phyloP scores from a whole-genome alignment of 1,140 invertebrate genomes.

The Ceratosolen fusciceps region DNA sequence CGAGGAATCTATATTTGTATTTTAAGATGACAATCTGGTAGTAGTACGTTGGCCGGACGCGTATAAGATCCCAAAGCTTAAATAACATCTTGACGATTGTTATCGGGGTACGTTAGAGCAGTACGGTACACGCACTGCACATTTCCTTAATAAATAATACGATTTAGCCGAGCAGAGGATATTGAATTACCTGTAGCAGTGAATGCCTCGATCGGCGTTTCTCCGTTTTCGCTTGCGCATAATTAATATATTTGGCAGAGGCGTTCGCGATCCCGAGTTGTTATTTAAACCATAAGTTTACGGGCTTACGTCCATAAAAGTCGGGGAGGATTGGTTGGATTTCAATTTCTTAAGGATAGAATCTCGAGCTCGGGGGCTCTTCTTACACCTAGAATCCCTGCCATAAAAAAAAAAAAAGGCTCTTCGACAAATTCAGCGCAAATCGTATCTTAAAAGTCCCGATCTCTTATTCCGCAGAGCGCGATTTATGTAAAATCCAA shows the following conservation, averaged over 20 bases:
- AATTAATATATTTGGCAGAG: neutral
- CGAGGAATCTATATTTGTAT: too few species aligned
- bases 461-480: neutral
- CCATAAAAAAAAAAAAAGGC: neutral
- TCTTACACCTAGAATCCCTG: neutral
- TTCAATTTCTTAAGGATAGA: neutral
- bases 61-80: too few species aligned
- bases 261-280: too few species aligned
- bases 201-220: too few species aligned
- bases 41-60: too few species aligned
- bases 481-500: constrained; percentile 24
- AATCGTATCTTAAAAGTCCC: constrained; percentile 8
- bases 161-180: too few species aligned
- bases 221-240: neutral
- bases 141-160: too few species aligned
- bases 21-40: too few species aligned
- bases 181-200: too few species aligned
- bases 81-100: too few species aligned
- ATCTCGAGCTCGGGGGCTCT: neutral
- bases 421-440: neutral
- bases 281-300: constrained; percentile 1
- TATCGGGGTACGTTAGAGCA: too few species aligned
- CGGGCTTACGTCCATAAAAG: neutral
- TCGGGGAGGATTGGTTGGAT: neutral
- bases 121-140: too few species aligned